phyloP scores from a whole-genome alignment of 2,113 vertebrate genomes.

The Megaceryle torquata region DNA sequence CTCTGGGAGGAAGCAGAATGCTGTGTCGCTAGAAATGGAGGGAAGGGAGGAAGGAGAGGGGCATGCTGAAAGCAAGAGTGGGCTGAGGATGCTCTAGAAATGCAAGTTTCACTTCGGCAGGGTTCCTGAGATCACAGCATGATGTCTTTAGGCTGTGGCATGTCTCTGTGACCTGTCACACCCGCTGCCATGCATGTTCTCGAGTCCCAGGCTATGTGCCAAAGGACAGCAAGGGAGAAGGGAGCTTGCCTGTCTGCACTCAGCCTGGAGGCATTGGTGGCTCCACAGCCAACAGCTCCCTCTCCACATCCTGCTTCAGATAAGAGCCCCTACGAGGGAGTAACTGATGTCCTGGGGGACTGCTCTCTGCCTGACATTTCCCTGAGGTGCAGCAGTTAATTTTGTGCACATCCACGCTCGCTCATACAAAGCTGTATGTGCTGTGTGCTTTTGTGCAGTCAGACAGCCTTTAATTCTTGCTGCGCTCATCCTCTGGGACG shows the following conservation, averaged over 20 bases:
- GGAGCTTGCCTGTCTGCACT: accelerated
- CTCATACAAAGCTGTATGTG: not conserved
- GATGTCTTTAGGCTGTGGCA: not conserved
- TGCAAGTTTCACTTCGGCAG: not conserved
- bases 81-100: not conserved
- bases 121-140: not conserved
- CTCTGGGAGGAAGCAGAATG: not conserved
- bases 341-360: not conserved
- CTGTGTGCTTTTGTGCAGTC: not conserved
- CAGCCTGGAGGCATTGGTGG: accelerated
- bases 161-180: not conserved
- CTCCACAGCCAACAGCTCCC: not conserved
- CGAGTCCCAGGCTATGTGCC: accelerated
- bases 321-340: not conserved
- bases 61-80: not conserved
- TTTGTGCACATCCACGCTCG: accelerated
- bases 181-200: not conserved
- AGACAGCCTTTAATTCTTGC: not conserved
- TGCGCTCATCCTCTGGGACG: not conserved
- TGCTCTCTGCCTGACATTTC: accelerated
- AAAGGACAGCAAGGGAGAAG: not conserved
- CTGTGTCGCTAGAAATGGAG: not conserved
- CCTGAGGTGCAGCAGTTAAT: not conserved
- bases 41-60: not conserved
- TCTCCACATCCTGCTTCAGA: not conserved